These are phyloP conservation scores for Ophraella communa DNA, from an alignment of 2,888 invertebrate species.

Conservation along the genomic window DNA sequence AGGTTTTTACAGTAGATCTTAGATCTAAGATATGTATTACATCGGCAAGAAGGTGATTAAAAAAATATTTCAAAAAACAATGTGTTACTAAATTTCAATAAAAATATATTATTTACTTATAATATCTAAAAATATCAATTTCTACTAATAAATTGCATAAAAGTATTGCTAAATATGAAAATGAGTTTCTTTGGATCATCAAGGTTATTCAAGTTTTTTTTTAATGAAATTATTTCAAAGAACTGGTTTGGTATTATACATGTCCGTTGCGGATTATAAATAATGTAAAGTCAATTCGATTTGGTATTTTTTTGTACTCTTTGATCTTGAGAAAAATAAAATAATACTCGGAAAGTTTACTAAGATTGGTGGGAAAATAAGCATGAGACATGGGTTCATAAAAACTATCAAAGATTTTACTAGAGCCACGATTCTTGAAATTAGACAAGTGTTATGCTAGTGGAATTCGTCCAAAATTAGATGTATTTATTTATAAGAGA, in stretches of 20 bases:
- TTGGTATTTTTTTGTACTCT: constrained; percentile 1
- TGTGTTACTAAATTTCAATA: not conserved
- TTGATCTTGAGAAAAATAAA: not conserved
- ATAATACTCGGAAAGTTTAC: not conserved
- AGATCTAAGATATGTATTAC: too few relatives aligned
- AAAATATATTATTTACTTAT: not conserved
- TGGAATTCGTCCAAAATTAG: too few relatives aligned
- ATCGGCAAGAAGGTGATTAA: too few relatives aligned
- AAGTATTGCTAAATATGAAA: constrained; percentile 18
- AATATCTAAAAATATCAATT: not conserved
- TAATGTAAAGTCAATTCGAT: not conserved
- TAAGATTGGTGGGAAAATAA: not conserved
- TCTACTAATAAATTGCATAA: constrained; percentile 13
- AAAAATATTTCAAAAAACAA: not conserved
- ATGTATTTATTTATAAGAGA: too few relatives aligned
- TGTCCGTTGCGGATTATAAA: constrained; percentile 4
- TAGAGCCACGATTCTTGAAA: too few relatives aligned
- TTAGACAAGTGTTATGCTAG: too few relatives aligned
- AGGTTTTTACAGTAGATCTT: not conserved
- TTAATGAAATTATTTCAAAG: constrained; percentile 11
- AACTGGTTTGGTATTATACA: constrained; percentile 11
- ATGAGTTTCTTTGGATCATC: constrained; percentile 17
- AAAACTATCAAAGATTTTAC: too few relatives aligned
- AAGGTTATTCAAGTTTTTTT: constrained; percentile 16
- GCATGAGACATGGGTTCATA: too few relatives aligned